phyloP scores from a whole-genome alignment of 1,140 invertebrate genomes.

The Formica exsecta region DNA sequence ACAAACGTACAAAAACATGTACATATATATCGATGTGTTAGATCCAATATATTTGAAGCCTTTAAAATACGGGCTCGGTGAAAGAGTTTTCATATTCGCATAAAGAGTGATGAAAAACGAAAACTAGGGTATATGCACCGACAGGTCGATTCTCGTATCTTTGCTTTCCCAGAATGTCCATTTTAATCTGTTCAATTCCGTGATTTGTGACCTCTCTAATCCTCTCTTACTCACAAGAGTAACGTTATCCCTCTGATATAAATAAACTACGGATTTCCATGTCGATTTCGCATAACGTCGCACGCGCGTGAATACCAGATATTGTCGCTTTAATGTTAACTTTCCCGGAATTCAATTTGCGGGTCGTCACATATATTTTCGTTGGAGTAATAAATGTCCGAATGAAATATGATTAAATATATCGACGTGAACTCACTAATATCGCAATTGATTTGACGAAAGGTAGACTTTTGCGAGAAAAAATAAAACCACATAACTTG shows the following conservation, averaged over 20 bases:
- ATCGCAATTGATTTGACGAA: neutral
- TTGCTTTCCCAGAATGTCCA: conserved; percentile 47
- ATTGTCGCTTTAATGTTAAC: conserved; percentile 37
- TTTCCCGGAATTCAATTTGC: conserved; percentile 53
- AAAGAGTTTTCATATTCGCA: conserved; percentile 18
- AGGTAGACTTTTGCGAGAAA: too few species aligned
- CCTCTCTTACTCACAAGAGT: conserved; percentile 39
- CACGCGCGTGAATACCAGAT: neutral
- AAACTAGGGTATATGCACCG: conserved; percentile 11
- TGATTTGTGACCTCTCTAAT: conserved; percentile 62
- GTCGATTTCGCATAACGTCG: conserved; percentile 55
- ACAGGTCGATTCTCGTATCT: conserved; percentile 59
- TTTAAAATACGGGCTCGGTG: neutral
- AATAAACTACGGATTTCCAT: conserved; percentile 61
- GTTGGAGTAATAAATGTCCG: neutral
- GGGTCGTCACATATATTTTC: conserved; percentile 32
- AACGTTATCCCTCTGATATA: conserved; percentile 51
- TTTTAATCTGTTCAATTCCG: conserved; percentile 64
- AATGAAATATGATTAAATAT: conserved; percentile 26
- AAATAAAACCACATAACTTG: too few species aligned
- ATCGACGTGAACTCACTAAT: neutral
- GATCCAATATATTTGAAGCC: conserved; percentile 19
- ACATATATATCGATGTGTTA: neutral
- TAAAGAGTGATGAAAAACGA: conserved; percentile 15
- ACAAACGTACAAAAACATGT: neutral